These are phyloP conservation scores for Heteromormyrus szaboi DNA, from an alignment of 2,797 vertebrate species.

Conservation along the genomic window DNA sequence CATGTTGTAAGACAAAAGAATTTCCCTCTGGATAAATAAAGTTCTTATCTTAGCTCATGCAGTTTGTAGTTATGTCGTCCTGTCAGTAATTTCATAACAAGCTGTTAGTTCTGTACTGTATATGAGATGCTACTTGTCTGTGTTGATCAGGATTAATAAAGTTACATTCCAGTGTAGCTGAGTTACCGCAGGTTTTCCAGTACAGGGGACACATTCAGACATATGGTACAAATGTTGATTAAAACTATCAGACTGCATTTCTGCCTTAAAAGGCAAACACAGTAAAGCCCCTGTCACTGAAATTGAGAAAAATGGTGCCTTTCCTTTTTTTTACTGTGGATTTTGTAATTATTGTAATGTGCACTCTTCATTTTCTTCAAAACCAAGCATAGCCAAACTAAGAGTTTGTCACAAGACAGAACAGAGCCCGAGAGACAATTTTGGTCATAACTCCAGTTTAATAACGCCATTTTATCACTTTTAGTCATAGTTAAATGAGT, in stretches of 20 bases:
- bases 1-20: not conserved
- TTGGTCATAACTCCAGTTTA: not conserved
- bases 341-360: not conserved
- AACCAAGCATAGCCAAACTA: not conserved
- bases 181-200: not conserved
- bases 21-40: not conserved
- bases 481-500: not conserved
- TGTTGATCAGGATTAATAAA: not conserved
- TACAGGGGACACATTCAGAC: not conserved
- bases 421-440: not conserved
- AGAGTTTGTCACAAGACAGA: not conserved
- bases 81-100: not conserved
- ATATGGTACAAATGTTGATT: not conserved
- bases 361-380: not conserved
- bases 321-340: not conserved
- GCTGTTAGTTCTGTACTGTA: not conserved
- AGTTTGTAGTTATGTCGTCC: not conserved
- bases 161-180: not conserved
- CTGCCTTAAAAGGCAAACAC: not conserved
- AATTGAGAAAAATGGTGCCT: not conserved
- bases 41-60: not conserved
- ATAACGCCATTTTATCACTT: not conserved
- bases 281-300: not conserved
- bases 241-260: not conserved
- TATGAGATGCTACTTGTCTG: not conserved